Percentiles rank a stretch among this genome's conserved stretches.
These are phyloP conservation scores for Epinotia demarniana DNA, from an alignment of 2,888 invertebrate genomes.

Conservation along the genomic window DNA sequence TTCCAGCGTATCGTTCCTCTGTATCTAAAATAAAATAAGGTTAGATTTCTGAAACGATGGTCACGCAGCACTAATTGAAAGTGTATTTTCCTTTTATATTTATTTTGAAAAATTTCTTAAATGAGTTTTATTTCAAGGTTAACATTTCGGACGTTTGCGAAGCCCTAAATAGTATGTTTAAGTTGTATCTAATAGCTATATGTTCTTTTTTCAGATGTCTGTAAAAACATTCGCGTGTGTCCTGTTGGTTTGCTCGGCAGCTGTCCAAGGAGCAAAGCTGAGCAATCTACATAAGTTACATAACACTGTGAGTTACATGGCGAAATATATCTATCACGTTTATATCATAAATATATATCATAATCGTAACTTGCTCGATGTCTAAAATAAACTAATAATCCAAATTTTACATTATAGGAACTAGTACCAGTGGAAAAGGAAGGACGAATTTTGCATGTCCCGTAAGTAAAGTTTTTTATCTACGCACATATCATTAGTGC, in stretches of 20 bases:
- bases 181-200: no score
- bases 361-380: background rate
- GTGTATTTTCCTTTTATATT: background rate
- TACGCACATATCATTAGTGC: no score
- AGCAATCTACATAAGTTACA: constrained; percentile 7
- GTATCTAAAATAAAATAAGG: constrained; percentile 23
- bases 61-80: background rate
- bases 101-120: background rate
- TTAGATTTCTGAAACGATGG: constrained; percentile 4
- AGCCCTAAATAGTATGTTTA: no score
- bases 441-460: constrained; percentile 43
- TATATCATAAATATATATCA: background rate
- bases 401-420: constrained; percentile 42
- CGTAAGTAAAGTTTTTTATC: constrained; percentile 47
- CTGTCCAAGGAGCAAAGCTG: constrained; percentile 41
- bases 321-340: background rate
- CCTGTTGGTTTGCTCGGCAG: constrained; percentile 42
- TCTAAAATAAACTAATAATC: background rate
- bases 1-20: constrained; percentile 11
- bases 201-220: constrained; percentile 45
- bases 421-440: constrained; percentile 39
- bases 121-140: background rate
- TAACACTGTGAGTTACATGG: constrained; percentile 31
- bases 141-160: background rate
- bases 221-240: constrained; percentile 39